Conservation (phyloP, 2,113 vertebrate species). For the Aplodontia rufa region DNA sequence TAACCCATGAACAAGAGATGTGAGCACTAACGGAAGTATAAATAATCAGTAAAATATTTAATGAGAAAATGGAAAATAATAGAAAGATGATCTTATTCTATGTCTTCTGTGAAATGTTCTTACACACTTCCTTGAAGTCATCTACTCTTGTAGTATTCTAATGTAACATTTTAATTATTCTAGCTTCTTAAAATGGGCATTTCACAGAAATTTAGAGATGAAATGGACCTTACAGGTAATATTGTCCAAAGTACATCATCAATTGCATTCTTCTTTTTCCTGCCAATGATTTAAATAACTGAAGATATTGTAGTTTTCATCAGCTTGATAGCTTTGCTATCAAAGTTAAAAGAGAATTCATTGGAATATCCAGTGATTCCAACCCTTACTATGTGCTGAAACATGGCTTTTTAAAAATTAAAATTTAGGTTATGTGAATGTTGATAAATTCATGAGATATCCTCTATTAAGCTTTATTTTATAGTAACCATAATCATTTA, state of each 20-base stretch:
- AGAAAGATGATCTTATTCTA: neutral
- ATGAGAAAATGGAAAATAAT: neutral
- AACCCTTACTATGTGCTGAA: neutral
- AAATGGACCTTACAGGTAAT: conserved; percentile 36
- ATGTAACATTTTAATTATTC: conserved; percentile 39
- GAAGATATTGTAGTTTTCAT: conserved; percentile 20
- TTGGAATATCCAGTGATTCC: neutral
- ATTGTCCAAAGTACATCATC: conserved; percentile 32
- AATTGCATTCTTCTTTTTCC: conserved; percentile 21
- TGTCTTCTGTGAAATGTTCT: neutral
- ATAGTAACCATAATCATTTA: conserved; percentile 37
- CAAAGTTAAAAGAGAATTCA: conserved; percentile 5
- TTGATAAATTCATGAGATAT: conserved; percentile 42
- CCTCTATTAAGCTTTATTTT: conserved; percentile 42
- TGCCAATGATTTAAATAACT: conserved; percentile 40
- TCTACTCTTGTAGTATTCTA: neutral
- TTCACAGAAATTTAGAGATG: conserved; percentile 44
- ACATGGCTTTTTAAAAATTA: neutral
- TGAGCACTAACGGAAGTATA: neutral
- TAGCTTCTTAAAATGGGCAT: conserved; percentile 53
- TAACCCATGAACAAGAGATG: neutral
- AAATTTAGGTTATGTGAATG: neutral
- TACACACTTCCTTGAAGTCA: neutral
- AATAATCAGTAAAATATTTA: neutral
- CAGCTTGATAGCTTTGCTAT: neutral